phyloP scores from a whole-genome alignment of 1,140 invertebrate genomes.

The Drosophila kanapiae region DNA sequence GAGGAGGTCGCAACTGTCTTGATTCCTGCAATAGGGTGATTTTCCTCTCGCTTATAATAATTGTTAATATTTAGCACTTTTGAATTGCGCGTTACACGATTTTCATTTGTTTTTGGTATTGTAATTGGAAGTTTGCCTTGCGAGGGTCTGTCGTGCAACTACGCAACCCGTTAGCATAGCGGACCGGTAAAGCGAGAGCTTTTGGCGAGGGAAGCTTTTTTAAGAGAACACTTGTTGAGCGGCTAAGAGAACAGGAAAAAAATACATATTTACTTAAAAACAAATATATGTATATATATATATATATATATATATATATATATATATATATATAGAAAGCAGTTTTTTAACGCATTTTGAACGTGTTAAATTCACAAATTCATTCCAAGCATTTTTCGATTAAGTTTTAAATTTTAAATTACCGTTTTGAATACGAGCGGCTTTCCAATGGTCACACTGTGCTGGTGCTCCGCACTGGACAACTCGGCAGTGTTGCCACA shows the following conservation, averaged over 20 bases:
- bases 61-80: neutral
- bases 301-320: too few species aligned
- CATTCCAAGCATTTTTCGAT: too few species aligned
- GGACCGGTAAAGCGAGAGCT: constrained; percentile 26
- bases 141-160: constrained; percentile 20
- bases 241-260: neutral
- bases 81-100: neutral
- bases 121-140: constrained; percentile 2
- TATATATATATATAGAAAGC: too few species aligned
- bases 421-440: neutral
- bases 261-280: neutral
- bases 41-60: neutral
- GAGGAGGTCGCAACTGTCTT: neutral
- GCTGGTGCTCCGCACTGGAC: too few species aligned
- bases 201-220: constrained; percentile 23
- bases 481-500: constrained; percentile 4
- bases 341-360: too few species aligned
- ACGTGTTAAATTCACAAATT: neutral
- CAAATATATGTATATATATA: too few species aligned
- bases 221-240: constrained; percentile 34
- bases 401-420: neutral
- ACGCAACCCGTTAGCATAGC: neutral
- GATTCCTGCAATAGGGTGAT: neutral
- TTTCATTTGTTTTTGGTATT: neutral
- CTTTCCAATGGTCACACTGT: neutral